Conservation (phyloP, 2,888 invertebrate species). For the Noctua fimbriata region DNA sequence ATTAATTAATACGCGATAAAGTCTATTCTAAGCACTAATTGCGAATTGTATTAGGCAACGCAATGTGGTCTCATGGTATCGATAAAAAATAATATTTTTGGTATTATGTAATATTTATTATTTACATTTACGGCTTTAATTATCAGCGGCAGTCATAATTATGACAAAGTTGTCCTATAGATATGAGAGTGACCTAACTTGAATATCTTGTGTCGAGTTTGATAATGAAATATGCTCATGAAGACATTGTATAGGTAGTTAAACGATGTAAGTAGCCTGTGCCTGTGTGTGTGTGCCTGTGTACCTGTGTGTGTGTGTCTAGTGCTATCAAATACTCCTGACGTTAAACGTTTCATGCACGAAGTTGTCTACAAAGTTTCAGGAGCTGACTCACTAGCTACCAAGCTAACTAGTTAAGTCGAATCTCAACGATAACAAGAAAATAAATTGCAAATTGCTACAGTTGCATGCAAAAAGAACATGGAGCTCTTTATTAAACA, state of each 20-base stretch:
- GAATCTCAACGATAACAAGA: constrained; percentile 21
- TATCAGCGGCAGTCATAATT: constrained; percentile 26
- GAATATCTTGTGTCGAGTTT: constrained; percentile 37
- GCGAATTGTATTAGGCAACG: constrained; percentile 14
- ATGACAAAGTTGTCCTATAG: constrained; percentile 27
- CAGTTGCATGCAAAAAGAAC: constrained; percentile 28
- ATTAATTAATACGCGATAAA: constrained; percentile 42
- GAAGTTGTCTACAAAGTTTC: constrained; percentile 22
- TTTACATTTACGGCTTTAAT: constrained; percentile 9
- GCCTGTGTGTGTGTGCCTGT: not conserved
- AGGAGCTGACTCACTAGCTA: constrained; percentile 4
- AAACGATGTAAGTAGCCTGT: constrained; percentile 4
- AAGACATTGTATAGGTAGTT: constrained; percentile 21
- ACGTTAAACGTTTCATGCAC: not conserved
- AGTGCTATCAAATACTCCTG: not conserved
- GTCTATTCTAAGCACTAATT: constrained; percentile 28
- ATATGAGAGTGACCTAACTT: constrained; percentile 45
- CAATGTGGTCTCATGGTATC: not conserved
- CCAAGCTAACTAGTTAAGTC: not conserved
- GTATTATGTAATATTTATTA: constrained; percentile 15
- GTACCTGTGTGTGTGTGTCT: too few relatives aligned
- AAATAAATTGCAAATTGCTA: constrained; percentile 32
- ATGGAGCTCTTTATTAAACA: constrained; percentile 20
- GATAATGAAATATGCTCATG: constrained; percentile 30
- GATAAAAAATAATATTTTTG: constrained; percentile 20